phyloP scores from a whole-genome alignment of 2,888 invertebrate genomes.

The Macropis europaea region DNA sequence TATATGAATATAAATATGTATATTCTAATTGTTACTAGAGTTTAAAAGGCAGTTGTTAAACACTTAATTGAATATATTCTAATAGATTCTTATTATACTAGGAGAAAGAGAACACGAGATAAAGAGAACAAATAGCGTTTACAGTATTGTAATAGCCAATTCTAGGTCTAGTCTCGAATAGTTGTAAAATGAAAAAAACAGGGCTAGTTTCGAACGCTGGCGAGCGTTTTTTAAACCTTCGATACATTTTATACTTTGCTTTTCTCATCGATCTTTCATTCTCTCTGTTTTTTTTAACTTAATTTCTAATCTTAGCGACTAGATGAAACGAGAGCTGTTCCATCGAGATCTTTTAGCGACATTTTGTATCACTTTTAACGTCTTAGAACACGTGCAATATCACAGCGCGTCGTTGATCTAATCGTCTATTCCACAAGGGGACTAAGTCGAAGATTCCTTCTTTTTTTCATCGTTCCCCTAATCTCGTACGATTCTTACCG shows the following conservation, averaged over 20 bases:
- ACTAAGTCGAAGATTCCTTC: too few relatives aligned
- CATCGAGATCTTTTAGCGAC: background rate
- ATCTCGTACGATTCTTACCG: too few relatives aligned
- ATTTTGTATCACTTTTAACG: background rate
- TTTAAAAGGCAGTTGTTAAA: constrained; percentile 42
- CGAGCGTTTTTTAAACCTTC: constrained; percentile 11
- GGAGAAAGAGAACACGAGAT: constrained; percentile 22
- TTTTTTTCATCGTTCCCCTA: too few relatives aligned
- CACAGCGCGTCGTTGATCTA: constrained; percentile 11
- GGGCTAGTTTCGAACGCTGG: constrained; percentile 9
- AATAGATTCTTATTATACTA: constrained; percentile 38
- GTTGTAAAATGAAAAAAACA: constrained; percentile 38
- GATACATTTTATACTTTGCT: constrained; percentile 31
- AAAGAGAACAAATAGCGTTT: constrained; percentile 43
- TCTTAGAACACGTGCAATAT: constrained; percentile 25
- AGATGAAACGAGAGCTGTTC: background rate
- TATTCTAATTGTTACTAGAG: constrained; percentile 41
- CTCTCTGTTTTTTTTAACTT: background rate
- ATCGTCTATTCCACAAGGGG: too few relatives aligned
- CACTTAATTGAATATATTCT: constrained; percentile 43
- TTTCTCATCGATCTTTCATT: background rate
- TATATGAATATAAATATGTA: constrained; percentile 4
- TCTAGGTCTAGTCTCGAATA: constrained; percentile 65
- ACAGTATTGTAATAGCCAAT: constrained; percentile 67
- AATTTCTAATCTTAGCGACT: background rate